phyloP scores from a whole-genome alignment of 2,888 invertebrate species.

The Drosophila nigricruria region DNA sequence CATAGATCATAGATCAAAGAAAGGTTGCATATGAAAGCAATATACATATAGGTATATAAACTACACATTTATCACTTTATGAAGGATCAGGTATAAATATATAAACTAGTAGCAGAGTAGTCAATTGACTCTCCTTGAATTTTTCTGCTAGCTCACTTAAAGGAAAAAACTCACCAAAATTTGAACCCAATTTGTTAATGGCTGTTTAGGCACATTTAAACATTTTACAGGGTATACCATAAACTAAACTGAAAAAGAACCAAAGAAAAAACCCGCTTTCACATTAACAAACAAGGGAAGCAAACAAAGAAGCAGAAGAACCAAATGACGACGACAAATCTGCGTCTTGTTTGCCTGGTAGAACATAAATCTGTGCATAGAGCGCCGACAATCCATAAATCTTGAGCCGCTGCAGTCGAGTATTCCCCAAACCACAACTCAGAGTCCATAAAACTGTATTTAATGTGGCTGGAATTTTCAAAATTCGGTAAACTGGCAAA shows the following conservation, averaged over 20 bases:
- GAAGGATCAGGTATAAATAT: too few species aligned
- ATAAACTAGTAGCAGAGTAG: too few species aligned
- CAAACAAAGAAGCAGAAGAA: conserved; percentile 18
- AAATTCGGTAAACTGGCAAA: conserved; percentile 17
- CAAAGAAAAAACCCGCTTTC: conserved; percentile 1
- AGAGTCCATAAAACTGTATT: conserved; percentile 69
- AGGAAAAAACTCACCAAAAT: too few species aligned
- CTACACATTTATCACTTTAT: too few species aligned
- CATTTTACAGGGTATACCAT: not conserved
- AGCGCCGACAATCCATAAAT: conserved; percentile 68
- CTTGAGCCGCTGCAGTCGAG: conserved; percentile 40
- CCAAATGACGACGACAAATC: conserved; percentile 30
- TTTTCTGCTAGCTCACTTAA: too few species aligned
- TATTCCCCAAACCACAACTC: conserved; percentile 3
- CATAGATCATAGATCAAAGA: too few species aligned
- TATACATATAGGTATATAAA: too few species aligned
- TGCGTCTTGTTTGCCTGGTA: conserved; percentile 24
- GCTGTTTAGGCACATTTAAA: not conserved
- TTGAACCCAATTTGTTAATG: too few species aligned
- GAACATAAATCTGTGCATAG: conserved; percentile 71
- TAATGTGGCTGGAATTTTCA: conserved; percentile 64
- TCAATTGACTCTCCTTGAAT: too few species aligned
- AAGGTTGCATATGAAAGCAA: too few species aligned
- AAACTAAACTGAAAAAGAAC: not conserved
- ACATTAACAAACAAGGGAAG: conserved; percentile 20